Conservation (phyloP, 2,888 invertebrate species). For the Pyrochroa serraticornis region DNA sequence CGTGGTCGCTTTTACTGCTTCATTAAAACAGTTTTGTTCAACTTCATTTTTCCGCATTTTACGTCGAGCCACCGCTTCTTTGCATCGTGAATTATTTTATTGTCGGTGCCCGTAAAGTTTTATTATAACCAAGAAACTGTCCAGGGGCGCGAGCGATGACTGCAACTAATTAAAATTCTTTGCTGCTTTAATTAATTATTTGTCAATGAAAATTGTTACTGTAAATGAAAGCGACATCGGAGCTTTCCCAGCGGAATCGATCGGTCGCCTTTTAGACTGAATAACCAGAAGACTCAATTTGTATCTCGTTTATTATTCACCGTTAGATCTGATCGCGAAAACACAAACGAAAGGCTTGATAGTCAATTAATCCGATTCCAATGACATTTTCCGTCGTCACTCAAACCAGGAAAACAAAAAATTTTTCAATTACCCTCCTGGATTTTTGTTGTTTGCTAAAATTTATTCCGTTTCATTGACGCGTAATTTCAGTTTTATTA, state of each 20-base stretch:
- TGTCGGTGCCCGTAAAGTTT: conserved; percentile 14
- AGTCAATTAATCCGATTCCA: conserved; percentile 21
- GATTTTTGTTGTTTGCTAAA: too few relatives aligned
- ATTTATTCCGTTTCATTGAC: conserved; percentile 1
- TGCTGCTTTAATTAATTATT: conserved; percentile 20
- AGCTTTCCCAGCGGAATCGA: conserved; percentile 35
- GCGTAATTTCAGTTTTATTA: conserved; percentile 17
- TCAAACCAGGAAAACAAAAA: not conserved
- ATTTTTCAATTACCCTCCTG: too few relatives aligned
- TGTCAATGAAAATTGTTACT: conserved; percentile 16
- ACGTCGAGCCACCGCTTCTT: conserved; percentile 17
- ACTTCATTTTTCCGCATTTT: conserved; percentile 23
- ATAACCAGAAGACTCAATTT: conserved; percentile 38
- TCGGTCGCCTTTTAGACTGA: conserved; percentile 41
- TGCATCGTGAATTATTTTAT: conserved; percentile 17
- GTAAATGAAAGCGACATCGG: conserved; percentile 8
- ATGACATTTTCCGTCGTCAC: not conserved
- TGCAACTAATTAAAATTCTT: conserved; percentile 22
- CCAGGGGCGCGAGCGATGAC: not conserved
- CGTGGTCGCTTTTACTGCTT: conserved; percentile 34
- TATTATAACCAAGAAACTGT: not conserved
- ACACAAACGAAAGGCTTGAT: conserved; percentile 5
- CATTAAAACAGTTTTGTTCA: conserved; percentile 31
- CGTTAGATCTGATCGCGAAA: conserved; percentile 19
- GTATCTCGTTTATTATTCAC: conserved; percentile 30